phyloP scores from a whole-genome alignment of 2,797 vertebrate species.

The Rhinatrema bivittatum region DNA sequence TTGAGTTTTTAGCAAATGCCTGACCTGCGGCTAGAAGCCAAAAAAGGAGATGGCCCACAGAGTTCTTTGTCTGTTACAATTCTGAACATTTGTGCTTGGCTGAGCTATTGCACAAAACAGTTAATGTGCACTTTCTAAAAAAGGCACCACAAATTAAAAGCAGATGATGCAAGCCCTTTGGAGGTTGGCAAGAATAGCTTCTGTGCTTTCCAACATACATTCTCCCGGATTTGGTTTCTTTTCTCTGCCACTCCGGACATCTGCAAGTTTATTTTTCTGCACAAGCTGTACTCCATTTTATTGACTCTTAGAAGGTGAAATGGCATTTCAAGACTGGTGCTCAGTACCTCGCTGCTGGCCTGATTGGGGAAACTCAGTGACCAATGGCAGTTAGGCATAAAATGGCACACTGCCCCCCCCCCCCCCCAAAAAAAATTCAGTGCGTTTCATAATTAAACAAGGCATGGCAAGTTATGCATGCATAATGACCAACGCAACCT shows the following conservation, averaged over 20 bases:
- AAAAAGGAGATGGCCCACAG: not conserved
- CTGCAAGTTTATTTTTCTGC: constrained; percentile 1
- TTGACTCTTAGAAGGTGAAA: not conserved
- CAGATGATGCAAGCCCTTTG: constrained; percentile 16
- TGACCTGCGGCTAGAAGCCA: not conserved
- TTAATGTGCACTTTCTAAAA: constrained; percentile 12
- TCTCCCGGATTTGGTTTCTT: constrained; percentile 16
- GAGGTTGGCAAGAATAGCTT: not conserved
- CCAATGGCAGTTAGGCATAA: too few relatives aligned
- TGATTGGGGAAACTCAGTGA: too few relatives aligned
- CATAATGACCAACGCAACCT: too few relatives aligned
- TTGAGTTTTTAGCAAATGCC: too few relatives aligned
- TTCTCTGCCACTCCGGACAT: not conserved
- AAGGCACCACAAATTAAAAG: constrained; percentile 6
- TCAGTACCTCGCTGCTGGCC: too few relatives aligned
- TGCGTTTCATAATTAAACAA: too few relatives aligned
- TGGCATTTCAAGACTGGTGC: not conserved
- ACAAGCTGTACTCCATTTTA: too few relatives aligned
- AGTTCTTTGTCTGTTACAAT: constrained; percentile 1
- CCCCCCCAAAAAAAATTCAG: too few relatives aligned
- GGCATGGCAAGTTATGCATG: too few relatives aligned
- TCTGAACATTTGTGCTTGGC: not conserved
- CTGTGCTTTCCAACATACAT: constrained; percentile 5
- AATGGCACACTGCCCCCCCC: too few relatives aligned
- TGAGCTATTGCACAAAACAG: constrained; percentile 11